phyloP scores from a whole-genome alignment of 2,888 invertebrate genomes.

The Phytoseiulus persimilis region DNA sequence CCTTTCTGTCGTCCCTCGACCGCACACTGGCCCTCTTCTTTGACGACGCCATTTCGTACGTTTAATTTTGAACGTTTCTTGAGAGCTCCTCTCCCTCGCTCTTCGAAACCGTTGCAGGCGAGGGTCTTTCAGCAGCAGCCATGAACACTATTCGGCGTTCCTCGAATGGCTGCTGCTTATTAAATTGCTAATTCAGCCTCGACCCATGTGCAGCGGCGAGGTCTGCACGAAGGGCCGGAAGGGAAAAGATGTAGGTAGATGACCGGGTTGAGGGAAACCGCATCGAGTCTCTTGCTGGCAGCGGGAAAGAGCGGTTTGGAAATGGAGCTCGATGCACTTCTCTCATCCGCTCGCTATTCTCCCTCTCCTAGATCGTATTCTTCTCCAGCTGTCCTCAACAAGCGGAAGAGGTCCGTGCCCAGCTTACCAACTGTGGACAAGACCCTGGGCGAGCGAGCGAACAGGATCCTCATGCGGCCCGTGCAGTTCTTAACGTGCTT shows the following conservation, averaged over 20 bases:
- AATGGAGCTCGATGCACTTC: neutral
- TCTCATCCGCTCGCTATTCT: neutral
- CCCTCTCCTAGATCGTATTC: neutral
- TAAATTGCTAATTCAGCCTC: neutral
- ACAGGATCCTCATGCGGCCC: neutral
- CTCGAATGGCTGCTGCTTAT: constrained; percentile 5
- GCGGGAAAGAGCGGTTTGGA: neutral
- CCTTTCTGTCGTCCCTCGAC: neutral
- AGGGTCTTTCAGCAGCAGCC: neutral
- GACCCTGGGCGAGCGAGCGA: too few relatives aligned
- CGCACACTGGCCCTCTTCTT: neutral
- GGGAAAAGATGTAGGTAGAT: neutral
- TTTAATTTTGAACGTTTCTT: neutral
- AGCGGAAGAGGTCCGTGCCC: neutral
- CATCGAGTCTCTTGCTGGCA: neutral
- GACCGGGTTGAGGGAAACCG: neutral
- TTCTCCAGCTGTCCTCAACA: neutral
- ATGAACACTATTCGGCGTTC: neutral
- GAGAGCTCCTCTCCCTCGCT: neutral
- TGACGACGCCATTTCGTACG: neutral
- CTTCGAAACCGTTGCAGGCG: neutral
- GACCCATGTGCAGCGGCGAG: neutral
- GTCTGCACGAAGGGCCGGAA: neutral
- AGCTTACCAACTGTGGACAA: neutral
- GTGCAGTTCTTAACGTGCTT: neutral